Base-by-base conservation (phyloP, 2,888 invertebrate genomes). In the Leistus spinibarbis region DNA sequence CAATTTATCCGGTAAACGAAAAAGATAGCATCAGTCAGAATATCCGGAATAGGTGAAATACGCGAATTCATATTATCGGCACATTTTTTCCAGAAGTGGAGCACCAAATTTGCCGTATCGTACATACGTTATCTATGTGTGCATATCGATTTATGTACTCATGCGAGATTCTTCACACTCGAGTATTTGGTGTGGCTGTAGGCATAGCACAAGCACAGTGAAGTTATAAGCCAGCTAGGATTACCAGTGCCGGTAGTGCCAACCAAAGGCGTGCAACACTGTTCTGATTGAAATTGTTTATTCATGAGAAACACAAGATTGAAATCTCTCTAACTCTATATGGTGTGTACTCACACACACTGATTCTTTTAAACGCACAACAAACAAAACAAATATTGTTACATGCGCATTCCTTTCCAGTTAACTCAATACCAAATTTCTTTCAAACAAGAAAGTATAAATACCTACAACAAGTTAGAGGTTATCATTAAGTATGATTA, bases 271-370 rank as follows among this genome's bases (percentile, higher is more conserved):
- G 64, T 64, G 71, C 53, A 53, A 23, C 71, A 54, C 54, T 64
- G 71, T 63, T 71, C 63, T 71, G 71, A 71, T 71, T 71, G 71
- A 71, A 71, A 71, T 71, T 71, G 62, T 24, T 71, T 71, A 71
- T 71, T 71, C 71, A 71, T 71, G 71, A 23, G 17, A 16, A 23
- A 71, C 71, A 62, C 71, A 71, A 71, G 64, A 71, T 62, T 71
- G 64, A 64, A 63, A 71, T 71, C 71, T 71, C 40, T 40, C 63
- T 71, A 54, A 71, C 53, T 64, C 22, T 16, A 19, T 22, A 60
- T 22, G 19, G 17, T 17, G 40, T 40, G 7, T 40, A 40, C 40
- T 13, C 40, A 40, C 5, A 40, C 40, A 20, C 20, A 20, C 22
- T 60, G 60, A 60, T 19, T 60, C 3, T 20, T 60, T 16, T 13